Base-by-base conservation (phyloP, 1,140 invertebrate genomes). In the Bombus haemorrhoidalis region DNA sequence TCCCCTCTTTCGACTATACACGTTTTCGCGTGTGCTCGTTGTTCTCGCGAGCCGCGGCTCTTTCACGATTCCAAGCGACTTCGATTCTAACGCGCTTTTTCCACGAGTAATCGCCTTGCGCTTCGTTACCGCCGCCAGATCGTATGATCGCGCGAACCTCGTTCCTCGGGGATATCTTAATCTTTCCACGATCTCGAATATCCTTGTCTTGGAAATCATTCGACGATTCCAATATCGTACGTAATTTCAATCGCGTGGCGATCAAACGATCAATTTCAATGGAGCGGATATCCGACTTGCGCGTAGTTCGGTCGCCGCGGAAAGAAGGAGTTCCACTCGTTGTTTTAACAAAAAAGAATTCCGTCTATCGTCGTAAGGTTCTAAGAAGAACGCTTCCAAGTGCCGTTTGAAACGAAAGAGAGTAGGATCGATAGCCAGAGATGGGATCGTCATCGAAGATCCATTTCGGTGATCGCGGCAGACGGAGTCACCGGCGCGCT, bases 371-470 rank as follows among this genome's bases (percentile, higher is more conserved):
- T 53, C 47, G 47, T 22, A 6, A 8, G 18, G 22, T 22, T 22
- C 6, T 8, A 8, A 8, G 18, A 53, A 8, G 5, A 2, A 53
- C 2, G 22, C 18, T 53, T 1, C 18, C 15, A 22, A 6, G 18
- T 0, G 6, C 5, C 47, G 18, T 0, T 12, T 1, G 41, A 85
- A n/a, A 53, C 25, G 34, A 59, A 73, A 34, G 15, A 15, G 22
- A 12, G 10, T 12, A 69, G 43, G 39, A 59, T 66, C 79, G 74
- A 68, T 59, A 37, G n/a, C 1, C n/a, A n/a, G n/a, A n/a, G n/a
- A 2, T 2, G 39, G 18, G 81, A 89, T 86, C 81, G 88, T 89
- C 81, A 89, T 77, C 79, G 78, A 87, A 82, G 85, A 89, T 88
- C 89, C 83, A 86, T 84, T 88, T 83, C 83, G 90, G 74, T 83